These are phyloP conservation scores for Neria commutata DNA, from an alignment of 2,888 invertebrate genomes.

Conservation along the genomic window DNA sequence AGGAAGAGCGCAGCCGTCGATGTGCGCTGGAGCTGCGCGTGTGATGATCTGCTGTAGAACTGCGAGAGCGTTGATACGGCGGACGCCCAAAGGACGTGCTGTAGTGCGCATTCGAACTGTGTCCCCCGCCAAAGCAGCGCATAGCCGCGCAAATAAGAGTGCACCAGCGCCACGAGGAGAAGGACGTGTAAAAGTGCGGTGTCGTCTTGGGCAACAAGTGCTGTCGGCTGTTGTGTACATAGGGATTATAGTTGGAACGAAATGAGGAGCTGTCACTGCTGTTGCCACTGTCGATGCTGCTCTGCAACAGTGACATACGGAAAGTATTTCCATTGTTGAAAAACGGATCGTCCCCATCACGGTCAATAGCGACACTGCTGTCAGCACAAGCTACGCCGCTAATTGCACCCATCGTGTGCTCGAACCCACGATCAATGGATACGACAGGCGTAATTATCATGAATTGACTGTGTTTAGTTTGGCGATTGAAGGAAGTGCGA, in stretches of 20 bases:
- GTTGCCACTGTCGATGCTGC: constrained; percentile 49
- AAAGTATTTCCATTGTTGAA: constrained; percentile 54
- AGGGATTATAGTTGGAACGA: constrained; percentile 57
- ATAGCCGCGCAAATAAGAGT: constrained; percentile 61
- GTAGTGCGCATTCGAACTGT: constrained; percentile 48
- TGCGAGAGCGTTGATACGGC: constrained; percentile 42
- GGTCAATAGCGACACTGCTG: constrained; percentile 39
- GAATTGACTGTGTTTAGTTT: constrained; percentile 58
- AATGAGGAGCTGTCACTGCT: constrained; percentile 57
- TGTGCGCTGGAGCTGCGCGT: constrained; percentile 40
- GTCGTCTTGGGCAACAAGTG: constrained; percentile 54
- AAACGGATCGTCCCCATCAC: constrained; percentile 39
- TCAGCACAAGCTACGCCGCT: constrained; percentile 34
- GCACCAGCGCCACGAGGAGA: constrained; percentile 61
- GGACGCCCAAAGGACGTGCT: constrained; percentile 50
- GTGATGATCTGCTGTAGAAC: constrained; percentile 24
- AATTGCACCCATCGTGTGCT: constrained; percentile 38
- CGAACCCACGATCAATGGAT: constrained; percentile 59
- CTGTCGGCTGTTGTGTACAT: constrained; percentile 56
- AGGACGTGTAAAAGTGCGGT: constrained; percentile 52
- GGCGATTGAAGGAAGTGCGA: constrained; percentile 39
- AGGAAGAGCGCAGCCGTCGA: constrained; percentile 49
- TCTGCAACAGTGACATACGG: constrained; percentile 47
- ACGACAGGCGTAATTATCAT: constrained; percentile 62
- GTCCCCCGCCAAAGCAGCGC: constrained; percentile 59